Evolutionary conservation across 2,888 invertebrate genomes (phyloP), one percentile per base, ranked within the genome.

Genomic region (Marronus borbonicus): DNA sequence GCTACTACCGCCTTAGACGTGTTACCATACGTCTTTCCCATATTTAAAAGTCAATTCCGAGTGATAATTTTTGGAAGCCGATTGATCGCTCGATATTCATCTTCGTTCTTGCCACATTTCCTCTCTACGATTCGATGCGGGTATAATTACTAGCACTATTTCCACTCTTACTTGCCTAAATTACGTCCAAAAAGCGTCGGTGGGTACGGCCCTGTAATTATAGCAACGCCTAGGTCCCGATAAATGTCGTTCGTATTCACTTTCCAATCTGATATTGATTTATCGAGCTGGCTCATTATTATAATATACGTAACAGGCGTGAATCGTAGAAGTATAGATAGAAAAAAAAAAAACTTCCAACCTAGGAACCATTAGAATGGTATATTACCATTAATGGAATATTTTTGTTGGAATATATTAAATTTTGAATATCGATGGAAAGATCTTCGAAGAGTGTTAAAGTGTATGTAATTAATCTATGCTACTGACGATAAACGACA

Each of bases 221-320:
- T 68, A 17, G 55, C 66, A 70, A 77, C 78, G 76, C 74, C 77
- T 74, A 79, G 76, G 12, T 12, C 5, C 76, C 80, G 78, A 77
- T 80, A 81, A 79, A 80, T 80, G 79, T 81, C 79, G 44, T 44
- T 12, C 12, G 77, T 81, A 81, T 79, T 79, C 81, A 79, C 80
- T 80, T 81, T 80, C 81, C 77, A 79, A 80, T 81, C 81, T 76
- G 80, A 80, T 79, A 77, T 69, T 81, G 78, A 81, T 81, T 81
- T 81, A 81, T 81, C 55, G 55, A 64, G 17, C 55, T 20, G 20
- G 55, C 55, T 58, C 55, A 20, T 58, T 58, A 58, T 58, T 58
- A 58, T 58, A 58, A 58, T 58, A 20, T 20, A 44, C 10, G 55
- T 58, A 58, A 58, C 20, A 17, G 20, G 55, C 55, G 55, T 58